phyloP scores from a whole-genome alignment of 2,888 invertebrate genomes.

The Leucoptera coffeella region DNA sequence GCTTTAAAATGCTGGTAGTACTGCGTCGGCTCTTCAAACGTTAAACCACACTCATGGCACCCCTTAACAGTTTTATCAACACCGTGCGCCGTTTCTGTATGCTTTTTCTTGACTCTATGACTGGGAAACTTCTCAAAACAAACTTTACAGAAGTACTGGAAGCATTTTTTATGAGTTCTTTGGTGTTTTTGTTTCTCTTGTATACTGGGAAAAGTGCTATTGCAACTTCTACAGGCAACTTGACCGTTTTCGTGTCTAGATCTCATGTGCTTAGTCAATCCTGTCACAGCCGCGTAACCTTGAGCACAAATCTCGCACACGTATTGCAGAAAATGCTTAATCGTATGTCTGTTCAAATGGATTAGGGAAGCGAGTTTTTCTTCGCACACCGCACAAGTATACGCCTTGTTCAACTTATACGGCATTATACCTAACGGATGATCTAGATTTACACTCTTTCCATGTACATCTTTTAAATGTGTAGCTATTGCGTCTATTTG shows the following conservation, averaged over 20 bases:
- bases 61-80: conserved; percentile 2
- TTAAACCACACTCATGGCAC: conserved; percentile 8
- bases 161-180: conserved; percentile 17
- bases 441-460: conserved; percentile 13
- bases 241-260: conserved; percentile 26
- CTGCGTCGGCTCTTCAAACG: conserved; percentile 6
- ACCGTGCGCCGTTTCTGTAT: conserved; percentile 7
- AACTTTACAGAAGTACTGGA: conserved; percentile 6
- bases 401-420: conserved; percentile 18
- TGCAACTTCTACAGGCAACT: conserved; percentile 26
- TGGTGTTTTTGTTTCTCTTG: conserved; percentile 33
- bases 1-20: conserved; percentile 10
- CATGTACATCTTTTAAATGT: conserved; percentile 18
- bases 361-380: conserved; percentile 26
- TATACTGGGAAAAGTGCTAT: conserved; percentile 29
- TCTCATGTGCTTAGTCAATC: conserved; percentile 23
- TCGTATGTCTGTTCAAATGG: conserved; percentile 32
- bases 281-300: conserved; percentile 31
- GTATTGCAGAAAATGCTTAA: conserved; percentile 31
- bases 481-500: conserved; percentile 17
- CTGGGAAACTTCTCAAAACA: conserved; percentile 9
- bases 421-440: conserved; percentile 33
- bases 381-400: conserved; percentile 25
- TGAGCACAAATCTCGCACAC: conserved; percentile 36
- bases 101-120: conserved; percentile 8